Evolutionary conservation across 1,140 invertebrate genomes (phyloP).

Genomic region (Dendroctonus ponderosae): DNA sequence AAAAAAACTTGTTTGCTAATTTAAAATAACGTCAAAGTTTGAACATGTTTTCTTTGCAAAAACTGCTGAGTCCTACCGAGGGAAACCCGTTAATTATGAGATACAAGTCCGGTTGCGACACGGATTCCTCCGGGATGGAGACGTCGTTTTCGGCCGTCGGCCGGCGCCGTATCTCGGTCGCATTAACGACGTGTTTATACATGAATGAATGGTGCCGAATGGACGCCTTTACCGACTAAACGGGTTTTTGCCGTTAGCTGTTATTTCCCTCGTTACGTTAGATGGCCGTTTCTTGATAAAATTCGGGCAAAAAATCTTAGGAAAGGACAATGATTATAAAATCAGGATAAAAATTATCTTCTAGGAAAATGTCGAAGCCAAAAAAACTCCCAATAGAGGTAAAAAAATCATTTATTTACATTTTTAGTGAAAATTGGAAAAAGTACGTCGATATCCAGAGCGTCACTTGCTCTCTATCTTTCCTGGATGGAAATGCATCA

Average conservation of each 20-base stretch:
- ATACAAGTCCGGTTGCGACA: slow-evolving; percentile 38
- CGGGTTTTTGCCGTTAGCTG: slow-evolving; percentile 13
- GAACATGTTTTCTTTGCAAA: slow-evolving; percentile 21
- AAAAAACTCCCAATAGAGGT: too few relatives aligned
- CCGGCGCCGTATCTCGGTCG: slow-evolving; percentile 12
- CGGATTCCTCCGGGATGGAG: slow-evolving; percentile 17
- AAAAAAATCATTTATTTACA: too few relatives aligned
- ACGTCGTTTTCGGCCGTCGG: slow-evolving; percentile 10
- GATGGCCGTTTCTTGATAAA: too few relatives aligned
- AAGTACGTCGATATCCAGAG: too few relatives aligned
- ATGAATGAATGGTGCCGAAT: slow-evolving; percentile 30
- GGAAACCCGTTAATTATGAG: slow-evolving; percentile 39
- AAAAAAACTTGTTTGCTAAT: background rate
- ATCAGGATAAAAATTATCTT: too few relatives aligned
- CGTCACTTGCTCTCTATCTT: too few relatives aligned
- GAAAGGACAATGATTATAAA: too few relatives aligned
- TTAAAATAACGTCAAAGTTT: slow-evolving; percentile 2
- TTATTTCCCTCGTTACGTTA: too few relatives aligned
- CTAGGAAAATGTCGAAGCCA: too few relatives aligned
- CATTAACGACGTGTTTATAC: slow-evolving; percentile 29
- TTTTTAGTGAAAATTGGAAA: too few relatives aligned
- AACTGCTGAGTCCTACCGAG: slow-evolving; percentile 17
- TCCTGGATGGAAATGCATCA: too few relatives aligned
- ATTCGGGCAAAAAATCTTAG: too few relatives aligned
- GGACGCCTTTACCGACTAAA: slow-evolving; percentile 23